Base-by-base conservation (phyloP, 2,888 invertebrate genomes). In the Azorinus chamasolen region DNA sequence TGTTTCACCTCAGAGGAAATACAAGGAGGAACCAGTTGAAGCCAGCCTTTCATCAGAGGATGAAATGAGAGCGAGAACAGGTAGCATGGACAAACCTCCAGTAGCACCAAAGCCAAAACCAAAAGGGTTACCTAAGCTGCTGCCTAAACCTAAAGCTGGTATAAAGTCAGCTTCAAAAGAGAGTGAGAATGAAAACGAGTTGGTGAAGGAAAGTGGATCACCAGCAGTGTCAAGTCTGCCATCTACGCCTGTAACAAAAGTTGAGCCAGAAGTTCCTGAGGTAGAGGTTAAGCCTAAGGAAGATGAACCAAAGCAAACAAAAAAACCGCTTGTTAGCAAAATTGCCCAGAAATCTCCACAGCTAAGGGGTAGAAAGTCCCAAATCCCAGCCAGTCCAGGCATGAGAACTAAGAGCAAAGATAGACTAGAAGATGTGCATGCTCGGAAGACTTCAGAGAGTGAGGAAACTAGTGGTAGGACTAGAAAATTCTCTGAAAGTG, bases 41-140 rank as follows among this genome's bases (percentile, higher is more conserved):
- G 4, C 32, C 10, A 10, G 10, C 32, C 4, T 32, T 32, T 32
- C 32, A 32, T 6, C 10, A 16, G 24, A 43, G 10, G 53, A 62
- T 57, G 58, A 69, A 16, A 22, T 53, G n/a, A 65, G 79, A 57
- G 32, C 62, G 24, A 74, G 79, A 58, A 41, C 79, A 10, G 74
- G 74, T 16, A 79, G 79, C 10, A 10, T 32, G 32, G 76, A 72
- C 18, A 72, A 69, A 46, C 80, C 80, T 12, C 80, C 75, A 16
- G 80, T 81, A 32, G 81, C 81, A 32, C 80, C 78, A n/a, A 83
- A 83, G 37, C 83, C 83, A 16, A 83, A 81, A 61, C 50, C 70
- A 62, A 79, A 57, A 57, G 63, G 57, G 64, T 45, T 78, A 43
- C 77, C 79, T 32, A 80, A 83, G 59, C 39, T 55, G 25, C 70